phyloP scores from a whole-genome alignment of 1,140 invertebrate genomes.

The Drosophila tristis region DNA sequence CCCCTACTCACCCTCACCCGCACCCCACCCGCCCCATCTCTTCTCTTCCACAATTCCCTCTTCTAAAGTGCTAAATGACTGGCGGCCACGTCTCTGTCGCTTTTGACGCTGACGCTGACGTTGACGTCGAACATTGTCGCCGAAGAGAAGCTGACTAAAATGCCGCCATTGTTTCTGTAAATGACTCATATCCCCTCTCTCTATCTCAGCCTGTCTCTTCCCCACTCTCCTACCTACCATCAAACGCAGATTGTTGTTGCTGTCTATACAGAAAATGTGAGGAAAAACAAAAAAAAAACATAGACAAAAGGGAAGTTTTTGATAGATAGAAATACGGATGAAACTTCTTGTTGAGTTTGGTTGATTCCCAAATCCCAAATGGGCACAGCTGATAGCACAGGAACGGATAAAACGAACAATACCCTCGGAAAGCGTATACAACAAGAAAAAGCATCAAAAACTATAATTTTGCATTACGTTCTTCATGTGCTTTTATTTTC shows the following conservation, averaged over 20 bases:
- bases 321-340: conserved; percentile 18
- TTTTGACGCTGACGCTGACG: background rate
- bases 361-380: background rate
- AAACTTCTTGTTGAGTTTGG: conserved; percentile 9
- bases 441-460: conserved; percentile 32
- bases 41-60: background rate
- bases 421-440: background rate
- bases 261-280: no score
- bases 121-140: background rate
- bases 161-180: conserved; percentile 40
- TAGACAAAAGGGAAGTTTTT: background rate
- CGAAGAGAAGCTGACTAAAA: conserved; percentile 51
- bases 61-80: conserved; percentile 47
- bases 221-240: background rate
- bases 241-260: no score
- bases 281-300: background rate
- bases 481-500: conserved; percentile 17
- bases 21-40: background rate
- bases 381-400: no score
- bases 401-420: no score
- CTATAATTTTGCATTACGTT: conserved; percentile 28
- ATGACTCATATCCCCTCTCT: conserved; percentile 38
- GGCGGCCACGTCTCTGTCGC: conserved; percentile 20
- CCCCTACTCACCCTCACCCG: conserved; percentile 1
- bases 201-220: conserved; percentile 5